phyloP scores from a whole-genome alignment of 2,797 vertebrate genomes.

The Myotis planiceps region DNA sequence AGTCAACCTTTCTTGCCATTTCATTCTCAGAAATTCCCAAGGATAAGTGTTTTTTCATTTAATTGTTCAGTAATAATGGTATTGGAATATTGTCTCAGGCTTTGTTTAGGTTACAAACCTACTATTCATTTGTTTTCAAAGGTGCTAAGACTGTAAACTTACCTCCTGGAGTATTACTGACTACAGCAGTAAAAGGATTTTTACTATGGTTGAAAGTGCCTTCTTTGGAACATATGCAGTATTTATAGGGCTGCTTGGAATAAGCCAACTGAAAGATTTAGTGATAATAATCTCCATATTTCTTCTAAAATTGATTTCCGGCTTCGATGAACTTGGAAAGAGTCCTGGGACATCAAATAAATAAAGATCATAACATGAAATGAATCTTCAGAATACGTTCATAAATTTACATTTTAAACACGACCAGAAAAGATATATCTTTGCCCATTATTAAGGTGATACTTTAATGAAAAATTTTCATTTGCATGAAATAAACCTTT shows the following conservation, averaged over 20 bases:
- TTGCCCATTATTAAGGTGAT: constrained; percentile 75
- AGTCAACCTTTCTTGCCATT: neutral
- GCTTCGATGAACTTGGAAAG: constrained; percentile 77
- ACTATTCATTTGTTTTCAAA: constrained; percentile 52
- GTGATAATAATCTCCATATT: constrained; percentile 81
- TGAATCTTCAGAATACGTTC: constrained; percentile 78
- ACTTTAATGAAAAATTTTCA: constrained; percentile 80
- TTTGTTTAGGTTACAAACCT: constrained; percentile 9
- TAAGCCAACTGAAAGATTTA: constrained; percentile 76
- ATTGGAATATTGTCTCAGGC: constrained; percentile 14
- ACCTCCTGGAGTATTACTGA: constrained; percentile 31
- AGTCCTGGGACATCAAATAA: constrained; percentile 73
- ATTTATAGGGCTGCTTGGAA: constrained; percentile 65
- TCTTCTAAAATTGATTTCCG: constrained; percentile 79
- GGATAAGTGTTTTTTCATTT: neutral
- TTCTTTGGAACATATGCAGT: constrained; percentile 73
- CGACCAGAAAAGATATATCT: constrained; percentile 65
- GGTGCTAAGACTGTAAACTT: constrained; percentile 47
- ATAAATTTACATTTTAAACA: constrained; percentile 81
- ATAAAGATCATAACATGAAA: constrained; percentile 72
- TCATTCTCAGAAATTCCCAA: neutral
- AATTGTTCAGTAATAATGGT: constrained; percentile 22
- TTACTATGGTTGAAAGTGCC: constrained; percentile 57
- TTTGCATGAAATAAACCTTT: constrained; percentile 79
- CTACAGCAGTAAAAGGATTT: constrained; percentile 50